phyloP scores from a whole-genome alignment of 2,888 invertebrate species.

The Noctua pronuba region DNA sequence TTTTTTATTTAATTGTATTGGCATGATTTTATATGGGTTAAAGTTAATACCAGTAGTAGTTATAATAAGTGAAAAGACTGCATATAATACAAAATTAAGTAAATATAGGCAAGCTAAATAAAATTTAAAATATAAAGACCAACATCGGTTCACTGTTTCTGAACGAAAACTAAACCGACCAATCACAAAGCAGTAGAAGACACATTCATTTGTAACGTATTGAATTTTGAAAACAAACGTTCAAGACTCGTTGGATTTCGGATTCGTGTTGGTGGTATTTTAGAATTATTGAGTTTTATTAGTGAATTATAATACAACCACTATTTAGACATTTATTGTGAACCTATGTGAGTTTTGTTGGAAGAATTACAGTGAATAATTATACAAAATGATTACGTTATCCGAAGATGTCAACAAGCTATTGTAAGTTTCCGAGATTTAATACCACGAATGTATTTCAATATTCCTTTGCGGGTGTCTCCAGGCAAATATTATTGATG shows the following conservation, averaged over 20 bases:
- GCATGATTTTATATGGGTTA: neutral
- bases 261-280: conserved; percentile 60
- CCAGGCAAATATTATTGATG: neutral
- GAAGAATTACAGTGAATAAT: conserved; percentile 46
- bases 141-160: conserved; percentile 38
- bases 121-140: too few relatives aligned
- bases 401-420: conserved; percentile 80
- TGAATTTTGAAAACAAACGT: conserved; percentile 78
- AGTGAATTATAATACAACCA: conserved; percentile 45
- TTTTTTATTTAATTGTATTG: neutral
- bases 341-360: conserved; percentile 60
- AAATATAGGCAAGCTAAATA: too few relatives aligned
- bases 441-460: conserved; percentile 3
- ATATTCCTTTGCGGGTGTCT: neutral
- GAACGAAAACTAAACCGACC: conserved; percentile 64
- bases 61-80: neutral
- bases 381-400: conserved; percentile 75
- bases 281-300: conserved; percentile 53
- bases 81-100: neutral
- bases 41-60: too few relatives aligned
- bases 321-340: conserved; percentile 49
- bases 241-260: conserved; percentile 63
- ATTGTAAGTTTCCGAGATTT: conserved; percentile 79
- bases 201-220: conserved; percentile 75
- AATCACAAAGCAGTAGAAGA: conserved; percentile 68